Conservation (phyloP, 2,113 vertebrate genomes). For the Pachycephala philippinensis region DNA sequence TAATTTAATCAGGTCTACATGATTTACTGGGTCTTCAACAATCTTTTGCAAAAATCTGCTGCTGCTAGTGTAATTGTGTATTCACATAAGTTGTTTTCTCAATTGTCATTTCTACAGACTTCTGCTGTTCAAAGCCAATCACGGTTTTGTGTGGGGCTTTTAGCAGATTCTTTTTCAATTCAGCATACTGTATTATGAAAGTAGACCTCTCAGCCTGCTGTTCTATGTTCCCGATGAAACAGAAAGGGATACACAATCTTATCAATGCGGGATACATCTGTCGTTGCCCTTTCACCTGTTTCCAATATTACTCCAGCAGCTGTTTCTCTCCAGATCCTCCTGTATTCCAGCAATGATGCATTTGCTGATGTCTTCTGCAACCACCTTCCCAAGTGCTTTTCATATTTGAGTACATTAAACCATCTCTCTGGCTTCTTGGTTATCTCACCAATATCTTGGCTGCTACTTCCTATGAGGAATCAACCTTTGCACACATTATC, state of each 20-base stretch:
- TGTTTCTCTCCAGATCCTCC: background rate
- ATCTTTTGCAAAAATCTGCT: background rate
- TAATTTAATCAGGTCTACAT: background rate
- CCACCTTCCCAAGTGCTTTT: background rate
- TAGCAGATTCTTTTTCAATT: background rate
- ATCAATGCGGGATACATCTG: background rate
- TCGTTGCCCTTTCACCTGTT: background rate
- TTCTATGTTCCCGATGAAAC: background rate
- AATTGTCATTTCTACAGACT: background rate
- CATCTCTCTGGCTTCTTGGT: background rate
- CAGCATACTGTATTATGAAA: background rate
- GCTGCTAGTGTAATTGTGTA: background rate
- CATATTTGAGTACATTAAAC: background rate
- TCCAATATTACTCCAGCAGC: background rate
- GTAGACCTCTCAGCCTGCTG: background rate
- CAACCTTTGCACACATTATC: slow-evolving; percentile 16
- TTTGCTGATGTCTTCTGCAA: background rate
- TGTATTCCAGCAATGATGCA: background rate
- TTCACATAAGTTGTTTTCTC: background rate
- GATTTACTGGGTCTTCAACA: background rate
- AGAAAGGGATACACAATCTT: background rate
- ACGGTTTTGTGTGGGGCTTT: background rate
- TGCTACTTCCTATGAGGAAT: background rate
- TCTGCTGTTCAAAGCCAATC: background rate
- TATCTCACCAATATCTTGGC: background rate